Conservation (phyloP, 2,113 vertebrate species). For the Amblyornis subalaris region DNA sequence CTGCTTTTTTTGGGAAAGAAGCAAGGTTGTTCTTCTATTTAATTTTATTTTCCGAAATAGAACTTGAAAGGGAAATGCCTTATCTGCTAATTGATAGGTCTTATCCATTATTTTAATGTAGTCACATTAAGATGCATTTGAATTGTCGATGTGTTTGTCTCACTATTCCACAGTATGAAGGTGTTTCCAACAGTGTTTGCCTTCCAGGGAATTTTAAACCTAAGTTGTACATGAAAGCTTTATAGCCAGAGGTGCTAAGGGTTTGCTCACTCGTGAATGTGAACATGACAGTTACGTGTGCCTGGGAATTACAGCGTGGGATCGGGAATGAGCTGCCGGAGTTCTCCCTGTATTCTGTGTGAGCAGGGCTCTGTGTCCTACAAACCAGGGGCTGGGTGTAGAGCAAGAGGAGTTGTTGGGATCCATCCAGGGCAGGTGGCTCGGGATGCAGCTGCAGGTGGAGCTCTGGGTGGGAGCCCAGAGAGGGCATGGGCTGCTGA, state of each 20-base stretch:
- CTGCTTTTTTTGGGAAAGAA: neutral
- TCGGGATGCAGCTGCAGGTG: neutral
- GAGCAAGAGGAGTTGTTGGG: neutral
- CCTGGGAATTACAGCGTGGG: neutral
- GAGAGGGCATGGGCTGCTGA: fast-evolving
- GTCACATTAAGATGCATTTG: neutral
- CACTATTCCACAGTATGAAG: fast-evolving
- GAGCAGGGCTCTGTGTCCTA: neutral
- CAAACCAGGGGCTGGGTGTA: fast-evolving
- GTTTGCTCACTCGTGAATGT: neutral
- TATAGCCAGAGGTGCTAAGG: fast-evolving
- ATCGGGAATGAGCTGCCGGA: neutral
- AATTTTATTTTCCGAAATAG: neutral
- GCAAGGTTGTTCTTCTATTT: neutral
- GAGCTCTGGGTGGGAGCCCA: neutral
- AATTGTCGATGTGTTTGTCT: fast-evolving
- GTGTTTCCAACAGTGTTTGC: fast-evolving
- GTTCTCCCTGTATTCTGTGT: fast-evolving
- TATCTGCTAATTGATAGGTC: neutral
- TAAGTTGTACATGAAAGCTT: neutral
- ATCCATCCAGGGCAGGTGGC: neutral
- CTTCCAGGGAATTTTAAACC: neutral
- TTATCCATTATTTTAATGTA: neutral
- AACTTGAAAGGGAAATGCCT: neutral
- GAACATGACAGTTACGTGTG: fast-evolving